A percentile compares a stretch with the other conserved stretches of the same genome.
Conservation (phyloP, 2,113 vertebrate genomes). For the Callipepla californica region DNA sequence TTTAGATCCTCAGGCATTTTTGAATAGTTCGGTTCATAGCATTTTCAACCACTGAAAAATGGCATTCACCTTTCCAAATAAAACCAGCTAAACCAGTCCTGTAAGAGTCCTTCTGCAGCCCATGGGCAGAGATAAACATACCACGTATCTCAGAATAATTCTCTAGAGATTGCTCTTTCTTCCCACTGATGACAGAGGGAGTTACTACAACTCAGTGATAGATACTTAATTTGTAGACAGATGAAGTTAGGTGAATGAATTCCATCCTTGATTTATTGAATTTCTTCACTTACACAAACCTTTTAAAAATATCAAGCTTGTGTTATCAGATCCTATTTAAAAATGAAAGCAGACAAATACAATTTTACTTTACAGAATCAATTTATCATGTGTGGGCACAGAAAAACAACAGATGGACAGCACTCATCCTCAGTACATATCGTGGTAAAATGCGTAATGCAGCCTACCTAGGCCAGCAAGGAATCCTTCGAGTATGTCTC, state of each 20-base stretch:
- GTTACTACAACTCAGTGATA: background rate
- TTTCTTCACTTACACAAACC: background rate
- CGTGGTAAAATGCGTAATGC: background rate
- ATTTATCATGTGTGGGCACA: background rate
- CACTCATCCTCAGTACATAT: background rate
- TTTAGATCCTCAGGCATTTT: background rate
- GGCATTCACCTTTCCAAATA: background rate
- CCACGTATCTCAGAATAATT: background rate
- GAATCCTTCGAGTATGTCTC: background rate
- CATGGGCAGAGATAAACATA: background rate
- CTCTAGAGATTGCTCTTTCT: background rate
- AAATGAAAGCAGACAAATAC: background rate
- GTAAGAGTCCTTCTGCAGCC: background rate
- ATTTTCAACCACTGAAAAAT: background rate
- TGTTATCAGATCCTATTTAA: background rate
- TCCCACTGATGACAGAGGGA: background rate
- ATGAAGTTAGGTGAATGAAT: background rate
- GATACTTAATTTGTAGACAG: background rate
- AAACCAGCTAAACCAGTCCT: background rate
- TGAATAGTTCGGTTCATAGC: background rate
- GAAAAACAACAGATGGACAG: background rate
- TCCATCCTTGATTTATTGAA: background rate
- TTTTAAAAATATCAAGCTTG: background rate
- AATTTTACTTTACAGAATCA: background rate
- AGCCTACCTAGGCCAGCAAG: background rate